These are phyloP conservation scores for Marmota monax DNA, from an alignment of 2,113 vertebrate species.

Conservation along the genomic window DNA sequence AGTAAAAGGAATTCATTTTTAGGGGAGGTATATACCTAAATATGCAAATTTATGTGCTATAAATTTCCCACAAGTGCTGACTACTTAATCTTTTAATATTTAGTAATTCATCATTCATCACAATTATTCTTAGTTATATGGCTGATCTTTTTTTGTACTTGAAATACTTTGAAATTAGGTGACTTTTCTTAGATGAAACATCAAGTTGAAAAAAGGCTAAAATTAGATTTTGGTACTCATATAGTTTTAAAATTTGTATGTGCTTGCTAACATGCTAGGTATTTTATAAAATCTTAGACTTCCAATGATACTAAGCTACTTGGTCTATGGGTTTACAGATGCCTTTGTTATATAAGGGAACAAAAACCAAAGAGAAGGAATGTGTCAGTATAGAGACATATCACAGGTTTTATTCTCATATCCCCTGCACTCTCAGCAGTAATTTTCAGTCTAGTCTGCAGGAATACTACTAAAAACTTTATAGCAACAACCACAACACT, in stretches of 20 bases:
- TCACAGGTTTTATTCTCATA: not conserved
- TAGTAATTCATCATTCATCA: not conserved
- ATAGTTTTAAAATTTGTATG: not conserved
- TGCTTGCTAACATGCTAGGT: not conserved
- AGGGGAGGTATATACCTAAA: not conserved
- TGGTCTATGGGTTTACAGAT: not conserved
- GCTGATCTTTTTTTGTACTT: not conserved
- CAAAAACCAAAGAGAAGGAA: not conserved
- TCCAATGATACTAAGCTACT: not conserved
- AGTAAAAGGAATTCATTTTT: not conserved
- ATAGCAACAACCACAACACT: not conserved
- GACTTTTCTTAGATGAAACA: not conserved
- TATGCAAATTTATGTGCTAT: not conserved
- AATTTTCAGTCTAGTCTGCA: not conserved
- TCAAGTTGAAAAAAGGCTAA: not conserved
- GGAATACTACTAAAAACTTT: not conserved
- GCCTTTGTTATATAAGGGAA: not conserved
- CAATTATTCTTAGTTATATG: constrained; percentile 16
- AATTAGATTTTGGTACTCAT: constrained; percentile 14
- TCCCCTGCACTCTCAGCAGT: not conserved
- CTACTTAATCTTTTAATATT: constrained; percentile 9
- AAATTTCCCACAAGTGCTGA: constrained; percentile 17
- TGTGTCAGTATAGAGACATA: not conserved
- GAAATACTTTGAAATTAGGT: constrained; percentile 21
- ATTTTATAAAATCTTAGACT: constrained; percentile 1